Percentiles rank a stretch among this genome's conserved stretches.
Evolutionary conservation across 2,888 invertebrate species (phyloP).

Genomic region (Drosophila phalerata): DNA sequence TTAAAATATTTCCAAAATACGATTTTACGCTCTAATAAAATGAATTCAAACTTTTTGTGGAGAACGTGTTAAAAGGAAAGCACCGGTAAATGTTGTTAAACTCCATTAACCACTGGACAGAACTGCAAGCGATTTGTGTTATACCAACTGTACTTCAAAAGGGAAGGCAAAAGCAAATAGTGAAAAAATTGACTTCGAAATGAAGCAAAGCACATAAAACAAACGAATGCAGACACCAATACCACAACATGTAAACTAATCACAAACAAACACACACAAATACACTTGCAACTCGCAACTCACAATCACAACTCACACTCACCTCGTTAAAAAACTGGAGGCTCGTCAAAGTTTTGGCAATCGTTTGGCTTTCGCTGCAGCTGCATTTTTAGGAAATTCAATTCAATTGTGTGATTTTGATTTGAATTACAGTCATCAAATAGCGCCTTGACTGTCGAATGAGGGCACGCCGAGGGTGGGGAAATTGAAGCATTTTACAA

Average conservation of each 20-base stretch:
- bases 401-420: slow-evolving; percentile 75
- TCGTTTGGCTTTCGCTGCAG: slow-evolving; percentile 30
- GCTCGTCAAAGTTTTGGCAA: slow-evolving; percentile 72
- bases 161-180: slow-evolving; percentile 25
- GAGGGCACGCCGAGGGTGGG: background rate
- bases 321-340: slow-evolving; percentile 32
- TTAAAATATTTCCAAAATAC: slow-evolving; percentile 45
- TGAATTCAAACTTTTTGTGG: slow-evolving; percentile 52
- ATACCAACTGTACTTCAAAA: slow-evolving; percentile 66
- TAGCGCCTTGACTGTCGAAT: slow-evolving; percentile 19
- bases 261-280: slow-evolving; percentile 56
- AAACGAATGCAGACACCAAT: slow-evolving; percentile 54
- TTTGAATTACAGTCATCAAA: slow-evolving; percentile 72
- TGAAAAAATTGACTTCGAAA: slow-evolving; percentile 31
- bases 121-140: slow-evolving; percentile 45
- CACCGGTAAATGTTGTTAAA: slow-evolving; percentile 68
- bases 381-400: slow-evolving; percentile 61
- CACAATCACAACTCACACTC: slow-evolving; percentile 30
- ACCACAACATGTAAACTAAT: slow-evolving; percentile 65
- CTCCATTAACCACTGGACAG: slow-evolving; percentile 64
- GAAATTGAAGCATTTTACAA: background rate
- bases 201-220: slow-evolving; percentile 33
- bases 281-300: slow-evolving; percentile 53
- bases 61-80: slow-evolving; percentile 57
- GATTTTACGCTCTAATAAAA: slow-evolving; percentile 78